Percentiles rank a stretch among this genome's conserved stretches.
Conservation (phyloP, 1,140 invertebrate genomes). For the Diorhabda sublineata region DNA sequence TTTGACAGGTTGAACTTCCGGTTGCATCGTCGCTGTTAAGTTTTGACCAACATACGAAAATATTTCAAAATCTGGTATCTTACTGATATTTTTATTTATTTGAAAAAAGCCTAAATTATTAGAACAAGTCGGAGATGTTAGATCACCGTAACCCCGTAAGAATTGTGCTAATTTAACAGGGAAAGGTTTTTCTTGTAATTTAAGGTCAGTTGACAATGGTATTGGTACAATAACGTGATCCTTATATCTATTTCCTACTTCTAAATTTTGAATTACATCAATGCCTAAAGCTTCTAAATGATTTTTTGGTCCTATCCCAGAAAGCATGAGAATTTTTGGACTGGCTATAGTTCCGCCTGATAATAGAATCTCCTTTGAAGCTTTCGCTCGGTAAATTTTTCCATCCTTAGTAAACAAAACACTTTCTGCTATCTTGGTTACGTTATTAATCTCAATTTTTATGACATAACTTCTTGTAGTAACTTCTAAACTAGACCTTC, state of each 20-base stretch:
- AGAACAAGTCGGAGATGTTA: conserved; percentile 68
- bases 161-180: conserved; percentile 8
- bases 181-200: conserved; percentile 13
- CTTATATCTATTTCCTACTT: conserved; percentile 69
- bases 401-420: conserved; percentile 48
- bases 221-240: conserved; percentile 74
- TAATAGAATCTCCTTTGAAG: conserved; percentile 51
- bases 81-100: conserved; percentile 69
- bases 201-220: conserved; percentile 54
- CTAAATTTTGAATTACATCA: conserved; percentile 37
- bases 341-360: conserved; percentile 51
- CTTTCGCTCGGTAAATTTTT: conserved; percentile 36
- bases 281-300: conserved; percentile 50
- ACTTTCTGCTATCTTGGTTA: conserved; percentile 56
- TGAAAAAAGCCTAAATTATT: conserved; percentile 74
- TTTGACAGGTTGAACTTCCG: not conserved
- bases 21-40: not conserved
- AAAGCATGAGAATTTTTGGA: conserved; percentile 55
- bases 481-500: conserved; percentile 55
- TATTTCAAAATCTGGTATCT: conserved; percentile 67
- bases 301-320: conserved; percentile 53
- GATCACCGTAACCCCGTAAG: conserved; percentile 59
- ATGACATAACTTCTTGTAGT: conserved; percentile 50
- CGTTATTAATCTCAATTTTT: conserved; percentile 63
- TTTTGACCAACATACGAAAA: conserved; percentile 40